Conservation (phyloP, 2,888 invertebrate species). For the Tillus elongatus region DNA sequence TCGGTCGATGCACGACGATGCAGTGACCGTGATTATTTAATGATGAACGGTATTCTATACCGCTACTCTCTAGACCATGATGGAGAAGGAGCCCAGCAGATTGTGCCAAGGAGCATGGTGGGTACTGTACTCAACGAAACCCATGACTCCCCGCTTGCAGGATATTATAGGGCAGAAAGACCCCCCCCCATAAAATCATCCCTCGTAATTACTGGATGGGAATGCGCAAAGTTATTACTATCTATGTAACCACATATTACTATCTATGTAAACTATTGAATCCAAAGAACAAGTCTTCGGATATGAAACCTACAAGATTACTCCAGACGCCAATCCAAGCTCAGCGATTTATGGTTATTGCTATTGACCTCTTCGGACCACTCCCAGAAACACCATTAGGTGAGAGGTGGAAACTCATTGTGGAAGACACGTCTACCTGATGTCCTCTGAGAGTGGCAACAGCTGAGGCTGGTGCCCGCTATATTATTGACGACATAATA, state of each 20-base stretch:
- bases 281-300: slow-evolving; percentile 24
- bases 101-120: too few species aligned
- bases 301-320: slow-evolving; percentile 27
- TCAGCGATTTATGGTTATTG: slow-evolving; percentile 25
- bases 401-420: slow-evolving; percentile 22
- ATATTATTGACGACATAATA: slow-evolving; percentile 24
- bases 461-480: slow-evolving; percentile 22
- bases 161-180: too few species aligned
- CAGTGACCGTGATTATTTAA: slow-evolving; percentile 21
- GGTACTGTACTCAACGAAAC: too few species aligned
- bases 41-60: slow-evolving; percentile 22
- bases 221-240: slow-evolving; percentile 19
- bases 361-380: slow-evolving; percentile 27
- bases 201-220: slow-evolving; percentile 27
- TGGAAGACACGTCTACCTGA: too few species aligned
- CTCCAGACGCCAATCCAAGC: slow-evolving; percentile 21
- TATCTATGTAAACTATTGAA: slow-evolving; percentile 27
- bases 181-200: too few species aligned
- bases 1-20: slow-evolving; percentile 13
- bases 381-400: slow-evolving; percentile 19
- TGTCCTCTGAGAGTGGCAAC: slow-evolving; percentile 20
- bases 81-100: slow-evolving; percentile 25
- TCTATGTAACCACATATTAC: slow-evolving; percentile 20
- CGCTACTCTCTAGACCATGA: slow-evolving; percentile 13
- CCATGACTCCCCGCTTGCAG: too few species aligned